Evolutionary conservation across 2,888 invertebrate genomes (phyloP).

Genomic region (Phortica magna): DNA sequence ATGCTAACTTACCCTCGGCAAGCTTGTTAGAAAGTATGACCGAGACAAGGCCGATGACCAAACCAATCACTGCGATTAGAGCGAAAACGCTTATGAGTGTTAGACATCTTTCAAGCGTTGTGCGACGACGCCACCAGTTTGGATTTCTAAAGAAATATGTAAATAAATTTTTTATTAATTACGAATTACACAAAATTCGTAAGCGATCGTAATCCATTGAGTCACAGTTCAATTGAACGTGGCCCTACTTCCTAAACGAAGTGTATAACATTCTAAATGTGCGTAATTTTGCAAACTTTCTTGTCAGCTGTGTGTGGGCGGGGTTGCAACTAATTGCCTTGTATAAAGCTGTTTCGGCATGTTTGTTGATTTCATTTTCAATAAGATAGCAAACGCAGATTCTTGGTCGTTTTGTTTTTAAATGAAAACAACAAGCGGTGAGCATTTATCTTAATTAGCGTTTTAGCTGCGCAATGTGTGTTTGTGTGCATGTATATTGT

Average conservation of each 20-base stretch:
- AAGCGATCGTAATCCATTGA: too few relatives aligned
- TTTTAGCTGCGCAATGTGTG: slow-evolving; percentile 12
- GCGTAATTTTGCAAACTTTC: too few relatives aligned
- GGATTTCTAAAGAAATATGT: slow-evolving; percentile 84
- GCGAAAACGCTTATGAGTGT: slow-evolving; percentile 81
- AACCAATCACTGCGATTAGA: slow-evolving; percentile 81
- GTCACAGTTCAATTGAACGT: too few relatives aligned
- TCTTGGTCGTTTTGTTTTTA: neutral
- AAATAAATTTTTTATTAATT: neutral
- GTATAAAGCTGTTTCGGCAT: neutral
- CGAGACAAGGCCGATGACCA: slow-evolving; percentile 82
- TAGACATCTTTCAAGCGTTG: slow-evolving; percentile 85
- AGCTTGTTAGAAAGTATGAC: slow-evolving; percentile 76
- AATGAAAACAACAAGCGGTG: slow-evolving; percentile 5
- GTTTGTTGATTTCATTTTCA: slow-evolving; percentile 1
- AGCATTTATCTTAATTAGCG: slow-evolving; percentile 31
- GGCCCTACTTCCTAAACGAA: too few relatives aligned
- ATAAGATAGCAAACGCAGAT: neutral
- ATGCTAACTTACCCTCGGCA: slow-evolving; percentile 63
- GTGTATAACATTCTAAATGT: too few relatives aligned
- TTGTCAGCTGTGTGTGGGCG: too few relatives aligned
- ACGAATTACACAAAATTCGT: too few relatives aligned
- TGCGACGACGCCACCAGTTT: slow-evolving; percentile 89
- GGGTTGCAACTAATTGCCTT: too few relatives aligned
- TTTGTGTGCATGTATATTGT: neutral